These are phyloP conservation scores for Myripristis jacobus DNA, from an alignment of 2,797 vertebrate genomes.

Conservation along the genomic window DNA sequence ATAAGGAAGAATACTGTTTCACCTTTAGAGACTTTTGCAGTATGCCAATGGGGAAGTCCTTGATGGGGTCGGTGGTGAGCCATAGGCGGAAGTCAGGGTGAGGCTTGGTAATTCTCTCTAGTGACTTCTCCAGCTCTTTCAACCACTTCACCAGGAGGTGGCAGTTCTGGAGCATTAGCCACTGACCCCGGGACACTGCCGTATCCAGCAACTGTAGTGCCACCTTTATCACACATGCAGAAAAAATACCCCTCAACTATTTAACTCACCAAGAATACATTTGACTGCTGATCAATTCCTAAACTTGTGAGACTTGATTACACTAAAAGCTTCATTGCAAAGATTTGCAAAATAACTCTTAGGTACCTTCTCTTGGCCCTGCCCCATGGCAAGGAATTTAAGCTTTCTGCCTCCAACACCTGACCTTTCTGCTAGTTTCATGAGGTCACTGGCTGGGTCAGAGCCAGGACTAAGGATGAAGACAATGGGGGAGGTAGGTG, in stretches of 20 bases:
- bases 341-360: neutral
- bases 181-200: slow-evolving; percentile 86
- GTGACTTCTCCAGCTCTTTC: slow-evolving; percentile 90
- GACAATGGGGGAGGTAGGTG: slow-evolving; percentile 91
- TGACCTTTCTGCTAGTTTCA: slow-evolving; percentile 90
- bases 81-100: slow-evolving; percentile 93
- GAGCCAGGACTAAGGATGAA: slow-evolving; percentile 97
- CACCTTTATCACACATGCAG: slow-evolving; percentile 78
- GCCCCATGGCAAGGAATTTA: slow-evolving; percentile 96
- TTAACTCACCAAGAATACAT: too few relatives aligned
- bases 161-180: slow-evolving; percentile 98
- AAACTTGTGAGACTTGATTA: neutral
- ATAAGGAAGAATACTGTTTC: slow-evolving; percentile 21
- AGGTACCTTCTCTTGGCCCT: slow-evolving; percentile 95
- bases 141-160: slow-evolving; percentile 96
- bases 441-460: slow-evolving; percentile 93
- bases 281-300: neutral
- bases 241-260: neutral
- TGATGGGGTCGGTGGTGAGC: slow-evolving; percentile 95
- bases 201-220: slow-evolving; percentile 91
- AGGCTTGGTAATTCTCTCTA: slow-evolving; percentile 91
- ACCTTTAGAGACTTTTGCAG: slow-evolving; percentile 96
- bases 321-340: neutral
- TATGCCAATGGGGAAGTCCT: slow-evolving; percentile 93
- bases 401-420: slow-evolving; percentile 90